Evolutionary conservation across 2,797 vertebrate genomes (phyloP).

Genomic region (Sternarchorhynchus goeldii): DNA sequence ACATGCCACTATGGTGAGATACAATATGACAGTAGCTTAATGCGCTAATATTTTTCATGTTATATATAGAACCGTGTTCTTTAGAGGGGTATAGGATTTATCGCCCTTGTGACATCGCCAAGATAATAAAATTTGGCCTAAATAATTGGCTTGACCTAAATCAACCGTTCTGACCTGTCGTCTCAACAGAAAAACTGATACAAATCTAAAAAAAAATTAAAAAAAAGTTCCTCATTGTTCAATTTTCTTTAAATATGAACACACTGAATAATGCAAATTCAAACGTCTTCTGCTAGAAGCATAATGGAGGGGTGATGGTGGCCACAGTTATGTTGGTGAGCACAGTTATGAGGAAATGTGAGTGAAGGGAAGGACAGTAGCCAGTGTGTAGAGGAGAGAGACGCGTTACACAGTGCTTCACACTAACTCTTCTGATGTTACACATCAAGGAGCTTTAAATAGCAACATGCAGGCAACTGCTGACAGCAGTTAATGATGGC

Average conservation of each 20-base stretch:
- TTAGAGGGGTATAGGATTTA: constrained; percentile 8
- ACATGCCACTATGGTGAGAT: neutral
- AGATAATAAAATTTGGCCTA: too few species aligned
- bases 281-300: neutral
- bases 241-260: too few species aligned
- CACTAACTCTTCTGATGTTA: constrained; percentile 66
- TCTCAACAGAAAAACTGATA: too few species aligned
- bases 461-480: constrained; percentile 60
- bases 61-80: constrained; percentile 29
- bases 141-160: too few species aligned
- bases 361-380: constrained; percentile 64
- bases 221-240: too few species aligned
- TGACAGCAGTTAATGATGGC: constrained; percentile 67
- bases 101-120: neutral
- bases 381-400: constrained; percentile 63
- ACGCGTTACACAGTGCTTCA: constrained; percentile 62
- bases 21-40: neutral
- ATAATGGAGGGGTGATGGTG: constrained; percentile 13
- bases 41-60: constrained; percentile 20
- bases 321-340: constrained; percentile 56
- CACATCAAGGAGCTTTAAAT: constrained; percentile 69
- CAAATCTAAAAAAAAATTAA: too few species aligned
- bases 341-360: constrained; percentile 58
- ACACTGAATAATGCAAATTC: neutral
- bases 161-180: too few species aligned